Percentiles rank a stretch among this genome's conserved stretches.
phyloP scores from a whole-genome alignment of 2,888 invertebrate genomes.

The Drosophila mulleri region DNA sequence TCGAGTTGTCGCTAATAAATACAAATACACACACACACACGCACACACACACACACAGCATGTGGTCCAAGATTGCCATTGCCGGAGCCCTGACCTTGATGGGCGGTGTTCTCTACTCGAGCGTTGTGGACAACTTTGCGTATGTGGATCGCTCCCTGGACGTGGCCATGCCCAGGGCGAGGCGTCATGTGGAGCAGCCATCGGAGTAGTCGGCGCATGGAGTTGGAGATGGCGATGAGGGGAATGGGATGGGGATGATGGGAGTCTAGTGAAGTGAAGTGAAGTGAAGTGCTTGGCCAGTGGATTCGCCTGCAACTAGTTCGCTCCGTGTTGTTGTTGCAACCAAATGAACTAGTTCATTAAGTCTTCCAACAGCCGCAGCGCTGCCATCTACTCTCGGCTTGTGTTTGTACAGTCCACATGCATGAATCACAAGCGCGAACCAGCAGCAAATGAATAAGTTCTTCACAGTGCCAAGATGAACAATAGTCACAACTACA shows the following conservation, averaged over 20 bases:
- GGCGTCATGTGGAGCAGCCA: conserved; percentile 29
- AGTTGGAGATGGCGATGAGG: neutral
- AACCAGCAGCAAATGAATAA: conserved; percentile 20
- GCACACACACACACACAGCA: conserved; percentile 21
- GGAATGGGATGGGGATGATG: neutral
- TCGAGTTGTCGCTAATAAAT: neutral
- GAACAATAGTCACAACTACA: conserved; percentile 28
- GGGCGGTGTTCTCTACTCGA: conserved; percentile 54
- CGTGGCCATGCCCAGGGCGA: conserved; percentile 62
- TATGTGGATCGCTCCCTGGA: conserved; percentile 69
- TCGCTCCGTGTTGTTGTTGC: conserved; percentile 4
- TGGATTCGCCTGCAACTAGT: conserved; percentile 27
- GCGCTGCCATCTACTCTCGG: conserved; percentile 6
- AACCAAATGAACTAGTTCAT: conserved; percentile 29
- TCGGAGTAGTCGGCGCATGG: neutral
- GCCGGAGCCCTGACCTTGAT: conserved; percentile 57
- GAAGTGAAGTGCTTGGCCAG: conserved; percentile 6
- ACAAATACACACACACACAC: too few relatives aligned
- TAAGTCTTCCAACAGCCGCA: neutral
- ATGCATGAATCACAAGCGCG: conserved; percentile 15
- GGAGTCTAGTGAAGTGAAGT: neutral
- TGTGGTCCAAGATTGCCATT: conserved; percentile 67
- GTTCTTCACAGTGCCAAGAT: conserved; percentile 20
- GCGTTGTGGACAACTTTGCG: conserved; percentile 67
- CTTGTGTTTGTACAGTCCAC: neutral